Evolutionary conservation across 2,888 invertebrate species (phyloP).

Genomic region (Callimorpha dominula): DNA sequence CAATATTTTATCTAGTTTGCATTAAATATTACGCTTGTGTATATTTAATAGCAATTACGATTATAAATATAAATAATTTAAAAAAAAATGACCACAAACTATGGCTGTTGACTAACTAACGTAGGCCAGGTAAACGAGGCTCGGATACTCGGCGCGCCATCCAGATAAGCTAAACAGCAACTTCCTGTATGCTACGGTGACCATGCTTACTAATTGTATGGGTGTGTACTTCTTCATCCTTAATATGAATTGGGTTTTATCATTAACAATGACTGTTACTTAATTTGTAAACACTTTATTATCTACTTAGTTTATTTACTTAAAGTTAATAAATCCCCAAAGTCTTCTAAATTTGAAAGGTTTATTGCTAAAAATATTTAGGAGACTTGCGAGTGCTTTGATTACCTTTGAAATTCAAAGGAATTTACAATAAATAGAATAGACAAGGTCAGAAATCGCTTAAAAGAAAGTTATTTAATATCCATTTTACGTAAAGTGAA

Average conservation of each 20-base stretch:
- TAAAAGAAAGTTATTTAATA: too few relatives aligned
- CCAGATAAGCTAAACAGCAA: constrained; percentile 81
- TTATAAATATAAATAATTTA: neutral
- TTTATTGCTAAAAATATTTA: too few relatives aligned
- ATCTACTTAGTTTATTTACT: too few relatives aligned
- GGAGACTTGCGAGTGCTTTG: too few relatives aligned
- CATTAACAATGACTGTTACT: neutral
- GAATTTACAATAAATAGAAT: too few relatives aligned
- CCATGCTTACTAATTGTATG: constrained; percentile 47
- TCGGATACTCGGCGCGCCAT: constrained; percentile 65
- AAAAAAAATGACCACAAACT: constrained; percentile 34
- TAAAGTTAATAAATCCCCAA: too few relatives aligned
- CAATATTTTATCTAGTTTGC: neutral
- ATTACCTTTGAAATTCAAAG: too few relatives aligned
- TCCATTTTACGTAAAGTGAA: too few relatives aligned
- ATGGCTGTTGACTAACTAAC: constrained; percentile 50
- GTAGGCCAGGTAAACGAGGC: constrained; percentile 68
- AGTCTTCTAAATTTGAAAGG: too few relatives aligned
- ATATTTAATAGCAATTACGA: neutral
- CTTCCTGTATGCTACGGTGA: constrained; percentile 72
- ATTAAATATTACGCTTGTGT: neutral
- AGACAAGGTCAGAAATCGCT: too few relatives aligned
- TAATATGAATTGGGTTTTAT: neutral
- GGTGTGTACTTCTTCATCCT: constrained; percentile 20
- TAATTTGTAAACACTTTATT: neutral